Evolutionary conservation across 2,888 invertebrate genomes (phyloP).

Genomic region (Macaria notata): DNA sequence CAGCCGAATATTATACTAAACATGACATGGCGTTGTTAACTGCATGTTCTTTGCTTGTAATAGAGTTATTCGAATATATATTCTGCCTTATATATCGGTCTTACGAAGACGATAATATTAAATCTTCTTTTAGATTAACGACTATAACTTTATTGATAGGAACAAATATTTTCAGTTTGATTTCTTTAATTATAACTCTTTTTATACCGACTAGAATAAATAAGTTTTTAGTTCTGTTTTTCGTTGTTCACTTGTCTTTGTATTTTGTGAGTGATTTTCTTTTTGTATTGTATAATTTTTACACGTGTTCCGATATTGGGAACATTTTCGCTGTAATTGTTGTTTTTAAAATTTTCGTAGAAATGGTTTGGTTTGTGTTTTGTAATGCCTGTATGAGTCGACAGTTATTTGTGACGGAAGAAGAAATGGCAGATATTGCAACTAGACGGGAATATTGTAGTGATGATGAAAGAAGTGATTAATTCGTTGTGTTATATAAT

Average conservation of each 20-base stretch:
- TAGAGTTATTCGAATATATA: slow-evolving; percentile 11
- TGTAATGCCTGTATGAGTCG: slow-evolving; percentile 4
- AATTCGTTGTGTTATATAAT: too few species aligned
- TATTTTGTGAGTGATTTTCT: slow-evolving; percentile 11
- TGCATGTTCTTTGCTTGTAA: background rate
- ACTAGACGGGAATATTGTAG: background rate
- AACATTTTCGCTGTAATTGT: slow-evolving; percentile 8
- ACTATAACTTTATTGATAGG: slow-evolving; percentile 8
- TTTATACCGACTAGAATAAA: background rate
- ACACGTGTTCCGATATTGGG: background rate
- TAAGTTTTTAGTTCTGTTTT: background rate
- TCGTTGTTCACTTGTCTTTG: slow-evolving; percentile 1
- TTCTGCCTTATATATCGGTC: slow-evolving; percentile 2
- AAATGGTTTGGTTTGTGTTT: slow-evolving; percentile 13
- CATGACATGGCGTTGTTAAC: slow-evolving; percentile 11
- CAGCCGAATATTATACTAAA: slow-evolving; percentile 11
- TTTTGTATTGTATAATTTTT: slow-evolving; percentile 16
- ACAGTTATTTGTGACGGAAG: slow-evolving; percentile 6
- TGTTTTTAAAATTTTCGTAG: slow-evolving; percentile 4
- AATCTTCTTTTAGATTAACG: slow-evolving; percentile 9
- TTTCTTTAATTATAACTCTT: background rate
- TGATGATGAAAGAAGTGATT: background rate
- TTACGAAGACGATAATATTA: background rate
- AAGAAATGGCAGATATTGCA: background rate
- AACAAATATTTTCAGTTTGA: slow-evolving; percentile 3